Base-by-base conservation (phyloP, 2,888 invertebrate species). In the Vanessa cardui region DNA sequence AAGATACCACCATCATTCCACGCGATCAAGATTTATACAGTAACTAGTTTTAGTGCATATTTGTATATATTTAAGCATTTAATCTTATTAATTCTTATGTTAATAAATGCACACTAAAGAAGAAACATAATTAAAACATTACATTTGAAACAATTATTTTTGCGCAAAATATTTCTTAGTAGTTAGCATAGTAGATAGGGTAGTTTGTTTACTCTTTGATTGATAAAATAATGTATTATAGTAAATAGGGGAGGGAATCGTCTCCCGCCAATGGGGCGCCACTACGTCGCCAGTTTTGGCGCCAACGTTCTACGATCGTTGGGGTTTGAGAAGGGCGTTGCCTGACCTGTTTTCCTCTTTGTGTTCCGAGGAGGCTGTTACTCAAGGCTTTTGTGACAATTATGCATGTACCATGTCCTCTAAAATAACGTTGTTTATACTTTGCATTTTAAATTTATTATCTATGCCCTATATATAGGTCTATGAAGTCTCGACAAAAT, bases 211-310 rank as follows among this genome's bases (percentile, higher is more conserved):
- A 39, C 39, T 12, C 12, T 39, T 12, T 12, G 12, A 4, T 12
- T 12, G 12, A 39, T 39, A 46, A n/a, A 16, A 18, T 3, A 49
- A 49, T 20, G n/a, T 18, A 49, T 21, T 50, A 26, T 26, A 50
- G 50, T 21, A 52, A 52, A 31, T 16, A 16, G 31, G 20, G 31
- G 44, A 46, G 20, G 33, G 31, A 20, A 77, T 82, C 78, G 73
- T 68, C 76, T 78, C 80, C 80, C 80, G 81, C 77, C 81, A 77
- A 64, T 45, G 50, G 63, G 62, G 80, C 90, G 89, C 86, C 90
- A 83, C 78, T 66, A 67, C 80, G 90, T 68, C 90, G 89, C 86
- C 85, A 73, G 73, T 80, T 85, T 86, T 86, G 90, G 90, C 90
- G 90, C 90, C 90, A 86, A 85, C 77, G 74, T 78, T 87, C 86